A percentile compares a stretch with the other conserved stretches of the same genome.
phyloP scores from a whole-genome alignment of 53 echinoderm and acorn worm species.

The Holothuria scabra region DNA sequence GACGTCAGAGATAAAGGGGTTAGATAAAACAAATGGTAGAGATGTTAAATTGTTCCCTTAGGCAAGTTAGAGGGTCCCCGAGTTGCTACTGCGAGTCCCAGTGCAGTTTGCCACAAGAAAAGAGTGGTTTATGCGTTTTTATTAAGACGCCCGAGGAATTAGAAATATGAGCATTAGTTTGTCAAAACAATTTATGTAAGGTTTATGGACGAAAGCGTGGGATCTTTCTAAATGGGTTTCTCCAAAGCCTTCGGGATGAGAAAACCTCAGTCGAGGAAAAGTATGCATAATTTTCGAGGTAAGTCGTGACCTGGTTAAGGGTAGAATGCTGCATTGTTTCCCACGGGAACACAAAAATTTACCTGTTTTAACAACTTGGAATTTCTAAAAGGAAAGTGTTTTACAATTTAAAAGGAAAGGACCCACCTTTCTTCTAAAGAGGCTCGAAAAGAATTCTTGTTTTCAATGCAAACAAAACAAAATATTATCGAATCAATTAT shows the following conservation, averaged over 20 bases:
- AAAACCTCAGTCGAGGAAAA: too few relatives aligned
- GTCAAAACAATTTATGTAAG: constrained; percentile 37
- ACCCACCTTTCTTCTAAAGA: too few relatives aligned
- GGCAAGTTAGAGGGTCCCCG: constrained; percentile 34
- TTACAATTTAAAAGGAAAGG: too few relatives aligned
- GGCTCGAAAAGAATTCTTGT: too few relatives aligned
- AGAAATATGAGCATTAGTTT: constrained; percentile 15
- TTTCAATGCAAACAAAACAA: too few relatives aligned
- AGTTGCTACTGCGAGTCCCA: neutral
- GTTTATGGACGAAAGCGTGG: constrained; percentile 21
- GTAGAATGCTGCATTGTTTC: too few relatives aligned
- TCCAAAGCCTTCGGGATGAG: neutral
- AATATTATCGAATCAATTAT: too few relatives aligned
- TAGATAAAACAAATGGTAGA: constrained; percentile 43
- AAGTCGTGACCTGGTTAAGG: too few relatives aligned
- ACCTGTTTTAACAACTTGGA: too few relatives aligned
- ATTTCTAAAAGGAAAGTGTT: too few relatives aligned
- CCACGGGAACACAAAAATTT: too few relatives aligned
- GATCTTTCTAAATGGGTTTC: constrained; percentile 1
- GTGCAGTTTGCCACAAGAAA: constrained; percentile 22
- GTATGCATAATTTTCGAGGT: too few relatives aligned
- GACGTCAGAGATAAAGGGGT: constrained; percentile 43
- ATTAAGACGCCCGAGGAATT: constrained; percentile 29
- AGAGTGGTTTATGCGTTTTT: constrained; percentile 20
- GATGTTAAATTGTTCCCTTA: constrained; percentile 40